Evolutionary conservation across 1,140 invertebrate species (phyloP), one percentile per base, ranked within the genome.

Genomic region (Vanessa tameamea): DNA sequence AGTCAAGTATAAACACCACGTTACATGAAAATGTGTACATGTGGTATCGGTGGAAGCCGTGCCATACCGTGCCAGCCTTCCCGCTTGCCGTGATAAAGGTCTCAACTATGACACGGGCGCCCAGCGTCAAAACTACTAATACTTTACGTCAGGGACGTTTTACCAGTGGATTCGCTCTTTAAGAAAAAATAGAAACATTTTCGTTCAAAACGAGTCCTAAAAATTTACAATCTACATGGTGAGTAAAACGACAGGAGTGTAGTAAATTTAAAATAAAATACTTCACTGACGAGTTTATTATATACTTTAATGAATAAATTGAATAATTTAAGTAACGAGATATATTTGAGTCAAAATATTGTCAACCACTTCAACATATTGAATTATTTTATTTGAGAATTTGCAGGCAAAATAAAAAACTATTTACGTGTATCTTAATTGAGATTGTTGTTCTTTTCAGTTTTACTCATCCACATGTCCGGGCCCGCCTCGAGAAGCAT

Each of bases 401-500:
- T 43, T 43, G 9, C 9, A 43, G 37, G 37, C 9, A 43, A 43
- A 43, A 43, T 43, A 3, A 43, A 43, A 9, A 43, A 43, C 37
- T 43, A 20, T 20, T 20, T 20, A 43, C 7, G 9, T 43, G 37
- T 43, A 9, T 43, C 37, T 43, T 43, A 43, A 43, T 43, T 43
- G 37, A 5, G 9, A 43, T 9, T 43, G 20, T 43, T 50, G 57
- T 64, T 37, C 55, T 47, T 63, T 23, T 16, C 77, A 92, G 90
- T 79, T 95, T 95, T 83, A 92, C 92, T 73, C 90, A 94, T 80
- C 94, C 94, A 37, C 92, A 93, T 79, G 94, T 95, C n/a, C 92
- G 94, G 63, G 93, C 94, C 20, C 92, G 93, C 37, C 85, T 96
- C 64, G 95, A 95, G 84, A 94, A 94, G 87, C 91, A 95, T 23